These are phyloP conservation scores for Neogale vison DNA, from an alignment of 2,113 vertebrate species.

Conservation along the genomic window DNA sequence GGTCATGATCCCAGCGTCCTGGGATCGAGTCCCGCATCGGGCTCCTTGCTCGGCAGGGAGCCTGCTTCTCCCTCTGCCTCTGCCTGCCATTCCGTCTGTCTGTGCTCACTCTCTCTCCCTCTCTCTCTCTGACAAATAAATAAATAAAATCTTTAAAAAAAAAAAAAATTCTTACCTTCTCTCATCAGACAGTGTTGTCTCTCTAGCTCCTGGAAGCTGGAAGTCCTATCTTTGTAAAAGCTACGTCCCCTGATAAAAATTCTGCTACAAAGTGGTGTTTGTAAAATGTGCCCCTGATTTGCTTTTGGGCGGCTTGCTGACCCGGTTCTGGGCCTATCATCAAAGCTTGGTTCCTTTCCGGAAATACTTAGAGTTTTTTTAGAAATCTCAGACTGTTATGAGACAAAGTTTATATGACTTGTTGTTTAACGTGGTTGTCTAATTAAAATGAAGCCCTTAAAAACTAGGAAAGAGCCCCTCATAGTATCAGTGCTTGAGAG, in stretches of 20 bases:
- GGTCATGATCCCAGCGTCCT: too few relatives aligned
- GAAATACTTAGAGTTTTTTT: not conserved
- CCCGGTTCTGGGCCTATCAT: not conserved
- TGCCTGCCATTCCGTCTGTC: too few relatives aligned
- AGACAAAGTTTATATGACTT: not conserved
- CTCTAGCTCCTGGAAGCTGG: not conserved
- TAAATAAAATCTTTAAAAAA: too few relatives aligned
- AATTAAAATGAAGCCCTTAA: slow-evolving; percentile 30
- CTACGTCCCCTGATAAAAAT: not conserved
- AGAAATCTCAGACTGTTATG: not conserved
- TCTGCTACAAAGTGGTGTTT: not conserved
- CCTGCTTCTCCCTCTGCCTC: too few relatives aligned
- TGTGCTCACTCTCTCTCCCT: too few relatives aligned
- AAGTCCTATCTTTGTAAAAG: not conserved
- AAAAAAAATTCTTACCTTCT: not conserved
- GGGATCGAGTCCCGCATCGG: too few relatives aligned
- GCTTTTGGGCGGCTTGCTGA: not conserved
- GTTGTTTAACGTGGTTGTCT: not conserved
- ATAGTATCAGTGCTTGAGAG: not conserved
- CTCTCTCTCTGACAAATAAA: too few relatives aligned
- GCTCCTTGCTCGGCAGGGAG: too few relatives aligned
- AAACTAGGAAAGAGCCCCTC: not conserved
- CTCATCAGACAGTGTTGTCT: not conserved
- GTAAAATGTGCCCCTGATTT: not conserved
- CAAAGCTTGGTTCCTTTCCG: not conserved